Evolutionary conservation across 2,797 vertebrate species (phyloP), one percentile per base, ranked within the genome.

Genomic region (Thalassophryne amazonica): DNA sequence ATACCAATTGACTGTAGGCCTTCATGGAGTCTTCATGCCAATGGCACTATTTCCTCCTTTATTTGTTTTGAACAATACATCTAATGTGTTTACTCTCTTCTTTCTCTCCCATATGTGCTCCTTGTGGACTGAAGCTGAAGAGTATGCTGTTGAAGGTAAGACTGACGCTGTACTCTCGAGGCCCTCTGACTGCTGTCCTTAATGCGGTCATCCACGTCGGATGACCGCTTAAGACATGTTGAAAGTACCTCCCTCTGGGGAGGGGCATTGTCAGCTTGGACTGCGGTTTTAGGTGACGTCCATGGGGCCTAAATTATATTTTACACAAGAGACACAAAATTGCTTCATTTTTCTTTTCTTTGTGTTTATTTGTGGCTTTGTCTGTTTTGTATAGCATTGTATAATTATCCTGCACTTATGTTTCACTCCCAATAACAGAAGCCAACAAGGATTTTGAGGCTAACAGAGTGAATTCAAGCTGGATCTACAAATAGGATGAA

Each of bases 141-240:
- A 91, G 64, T 87, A 84, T 56, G 83, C 77, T 15, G 88, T 86
- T 43, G 89, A 92, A 92, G 90, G 90, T 92, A 91, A 91, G 89
- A 63, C 60, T n/a, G 30, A 64, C 58, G 68, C 59, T 83, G 71
- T 36, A n/a, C 60, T 69, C 30, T 56, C 30, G 24, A 52, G 55
- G 47, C 63, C 67, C 48, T 73, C 43, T 58, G 65, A 71, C 29
- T 70, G 68, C 75, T 74, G 53, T 32, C 45, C 17, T 51, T 53
- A 21, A 62, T 36, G 69, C 64, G 65, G 61, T 74, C 46, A 63
- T 49, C 74, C 78, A 72, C 69, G 76, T 62, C 33, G 72, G 67
- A 60, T 56, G 67, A 80, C 65, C 62, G 73, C 76, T 60, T 72
- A 48, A 62, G 57, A 60, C n/a, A 68, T 58, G 58, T 68, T 67